Base-by-base conservation (phyloP, 2,888 invertebrate species). In the Philopedon plagiatum region DNA sequence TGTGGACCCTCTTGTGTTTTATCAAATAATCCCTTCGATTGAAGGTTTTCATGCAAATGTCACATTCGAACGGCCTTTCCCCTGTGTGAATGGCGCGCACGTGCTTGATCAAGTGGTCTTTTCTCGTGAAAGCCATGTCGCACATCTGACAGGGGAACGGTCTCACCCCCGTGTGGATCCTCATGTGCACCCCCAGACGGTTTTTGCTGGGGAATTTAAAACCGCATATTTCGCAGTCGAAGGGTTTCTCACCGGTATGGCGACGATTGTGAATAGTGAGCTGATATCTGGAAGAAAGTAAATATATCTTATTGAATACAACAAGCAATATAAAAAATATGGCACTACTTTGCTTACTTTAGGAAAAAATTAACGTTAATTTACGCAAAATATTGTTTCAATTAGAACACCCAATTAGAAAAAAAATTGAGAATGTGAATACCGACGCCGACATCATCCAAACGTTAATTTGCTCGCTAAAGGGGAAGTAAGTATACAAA, bases 31-130 rank as follows among this genome's bases (percentile, higher is more conserved):
- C 74, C 26, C 70, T 61, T 39, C 74, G 61, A 61, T 65, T 62
- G 49, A 74, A 74, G 0, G 62, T 62, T 46, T 74, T 74, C 19
- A 41, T 13, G 75, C 87, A 87, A 23, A 83, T 80, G 5, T 81
- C 80, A 69, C 87, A 87, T 46, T 81, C 81, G 67, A 84, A 86
- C 0, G 83, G 83, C 26, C 81, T 81, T 41, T 80, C 79, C 0
- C 82, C 82, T 0, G 81, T 82, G 65, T 84, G 84, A 1, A 74
- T 74, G 8, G 79, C 81, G 19, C 81, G 67, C 70, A 81, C 78
- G 65, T 84, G 84, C 37, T 78, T 78, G 13, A 81, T 79, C 18
- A 83, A 77, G 21, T 79, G 79, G 39, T 81, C 77, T 34, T 79
- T 77, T 51, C 82, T 82, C 2, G 80, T 77, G 65, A 83, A 84